Conservation (phyloP, 2,797 vertebrate genomes). For the Molossus alvarezi region DNA sequence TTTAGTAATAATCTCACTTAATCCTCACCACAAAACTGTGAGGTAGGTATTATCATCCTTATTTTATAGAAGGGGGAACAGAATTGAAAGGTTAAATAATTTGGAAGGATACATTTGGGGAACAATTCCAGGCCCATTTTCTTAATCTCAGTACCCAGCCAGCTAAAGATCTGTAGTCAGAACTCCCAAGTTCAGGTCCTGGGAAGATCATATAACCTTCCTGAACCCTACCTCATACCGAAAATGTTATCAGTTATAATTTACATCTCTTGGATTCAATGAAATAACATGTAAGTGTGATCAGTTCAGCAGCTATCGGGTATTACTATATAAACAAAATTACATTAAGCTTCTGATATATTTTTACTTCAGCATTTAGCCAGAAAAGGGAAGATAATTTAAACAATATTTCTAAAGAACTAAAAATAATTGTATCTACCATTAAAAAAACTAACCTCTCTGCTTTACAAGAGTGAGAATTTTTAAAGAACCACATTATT, state of each 20-base stretch:
- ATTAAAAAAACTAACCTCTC: slow-evolving; percentile 16
- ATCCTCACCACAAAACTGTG: neutral
- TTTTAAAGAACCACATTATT: slow-evolving; percentile 51
- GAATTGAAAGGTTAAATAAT: neutral
- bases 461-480: neutral
- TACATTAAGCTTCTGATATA: slow-evolving; percentile 22
- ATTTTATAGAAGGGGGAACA: slow-evolving; percentile 44
- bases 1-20: slow-evolving; percentile 19
- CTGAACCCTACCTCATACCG: neutral
- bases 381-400: slow-evolving; percentile 43
- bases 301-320: neutral
- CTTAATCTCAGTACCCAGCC: neutral
- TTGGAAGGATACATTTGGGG: neutral
- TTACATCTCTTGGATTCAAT: neutral
- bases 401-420: neutral
- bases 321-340: slow-evolving; percentile 23
- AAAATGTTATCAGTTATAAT: slow-evolving; percentile 5
- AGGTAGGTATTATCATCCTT: neutral
- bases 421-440: neutral
- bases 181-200: neutral
- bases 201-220: slow-evolving; percentile 1
- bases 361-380: slow-evolving; percentile 41
- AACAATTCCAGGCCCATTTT: neutral
- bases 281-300: slow-evolving; percentile 5
- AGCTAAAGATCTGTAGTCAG: neutral